Base-by-base conservation (phyloP, 2,888 invertebrate species). In the Caenorhabditis macrosperma region DNA sequence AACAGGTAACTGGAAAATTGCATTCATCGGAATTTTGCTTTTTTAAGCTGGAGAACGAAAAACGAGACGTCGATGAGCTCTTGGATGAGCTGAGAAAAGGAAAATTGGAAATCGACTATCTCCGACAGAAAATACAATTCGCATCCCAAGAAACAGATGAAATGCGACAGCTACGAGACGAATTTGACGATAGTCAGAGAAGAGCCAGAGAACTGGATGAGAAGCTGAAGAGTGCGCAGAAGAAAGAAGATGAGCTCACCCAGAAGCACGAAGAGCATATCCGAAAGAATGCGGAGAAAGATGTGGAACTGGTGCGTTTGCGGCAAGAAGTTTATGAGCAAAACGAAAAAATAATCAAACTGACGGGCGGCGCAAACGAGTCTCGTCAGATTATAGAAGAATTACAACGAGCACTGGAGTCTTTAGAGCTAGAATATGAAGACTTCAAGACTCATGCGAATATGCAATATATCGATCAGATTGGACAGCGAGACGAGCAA, bases 51-150 rank as follows among this genome's bases (percentile, higher is more conserved):
- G n/a, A 33, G 0, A 52, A 61, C 10, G 50, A 71, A 0, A 60
- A 60, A 17, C 33, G 38, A 28, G 67, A 72, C 7, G 17, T 67
- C 0, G 38, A 60, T n/a, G 72, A 78, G 20, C 46, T 78, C 2
- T 10, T 72, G 2, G 46, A 20, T 4, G 67, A 78, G 20, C 12
- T 78, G 38, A 54, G 48, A 26, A 71, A 78, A 15, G 48, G 55
- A 15, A 72, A 78, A 24, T 24, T 30, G 2, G 78, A 78, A 46
- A 67, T 78, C 33, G 71, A 72, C 35, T 61, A 67, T 33, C 54
- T 78, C 4, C 50, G 78, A 2, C 46, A 78, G 28, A 50, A 76
- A 52, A 10, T 77, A 0, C 28, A 50, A 33, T 12, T 24, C 15
- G 6, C 35, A 0, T 41, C 46, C 1, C 1, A 15, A 7, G 60